These are phyloP conservation scores for Drosophila aff. DNA, from an alignment of 1,140 invertebrate genomes.

Conservation along the genomic window DNA sequence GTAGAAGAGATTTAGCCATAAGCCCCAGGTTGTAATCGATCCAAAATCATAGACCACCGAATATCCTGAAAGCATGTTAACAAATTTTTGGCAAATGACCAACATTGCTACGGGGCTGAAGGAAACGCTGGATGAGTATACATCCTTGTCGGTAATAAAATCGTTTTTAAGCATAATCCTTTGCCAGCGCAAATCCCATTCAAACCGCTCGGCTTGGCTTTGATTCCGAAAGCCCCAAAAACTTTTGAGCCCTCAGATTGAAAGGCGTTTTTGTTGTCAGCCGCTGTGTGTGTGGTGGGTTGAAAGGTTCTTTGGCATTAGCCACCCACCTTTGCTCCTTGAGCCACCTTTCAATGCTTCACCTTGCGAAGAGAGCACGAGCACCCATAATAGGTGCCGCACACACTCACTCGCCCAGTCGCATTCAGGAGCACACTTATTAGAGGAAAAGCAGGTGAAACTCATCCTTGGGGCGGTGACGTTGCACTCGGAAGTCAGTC, in stretches of 20 bases:
- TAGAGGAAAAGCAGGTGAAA: slow-evolving; percentile 34
- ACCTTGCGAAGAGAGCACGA: slow-evolving; percentile 53
- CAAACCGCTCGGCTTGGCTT: slow-evolving; percentile 48
- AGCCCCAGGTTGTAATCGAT: background rate
- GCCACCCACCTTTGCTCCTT: slow-evolving; percentile 45
- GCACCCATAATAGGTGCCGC: slow-evolving; percentile 43
- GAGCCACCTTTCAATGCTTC: slow-evolving; percentile 56
- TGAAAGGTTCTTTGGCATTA: slow-evolving; percentile 33
- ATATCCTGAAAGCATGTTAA: background rate
- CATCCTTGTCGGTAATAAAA: slow-evolving; percentile 50
- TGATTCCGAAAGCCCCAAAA: slow-evolving; percentile 53
- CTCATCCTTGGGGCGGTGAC: slow-evolving; percentile 41
- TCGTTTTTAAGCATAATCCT: slow-evolving; percentile 47
- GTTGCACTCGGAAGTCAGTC: slow-evolving; percentile 70
- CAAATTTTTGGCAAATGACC: slow-evolving; percentile 40
- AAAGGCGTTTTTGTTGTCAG: slow-evolving; percentile 35
- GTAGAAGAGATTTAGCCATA: too few species aligned
- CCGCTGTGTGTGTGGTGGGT: slow-evolving; percentile 14
- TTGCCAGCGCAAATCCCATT: slow-evolving; percentile 57
- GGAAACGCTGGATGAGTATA: slow-evolving; percentile 24
- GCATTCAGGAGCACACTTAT: slow-evolving; percentile 35
- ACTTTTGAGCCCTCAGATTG: slow-evolving; percentile 53
- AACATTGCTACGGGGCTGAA: slow-evolving; percentile 5
- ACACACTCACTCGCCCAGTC: background rate
- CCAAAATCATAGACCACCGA: background rate